phyloP scores from a whole-genome alignment of 2,797 vertebrate genomes.

The Rhinoraja longicauda region DNA sequence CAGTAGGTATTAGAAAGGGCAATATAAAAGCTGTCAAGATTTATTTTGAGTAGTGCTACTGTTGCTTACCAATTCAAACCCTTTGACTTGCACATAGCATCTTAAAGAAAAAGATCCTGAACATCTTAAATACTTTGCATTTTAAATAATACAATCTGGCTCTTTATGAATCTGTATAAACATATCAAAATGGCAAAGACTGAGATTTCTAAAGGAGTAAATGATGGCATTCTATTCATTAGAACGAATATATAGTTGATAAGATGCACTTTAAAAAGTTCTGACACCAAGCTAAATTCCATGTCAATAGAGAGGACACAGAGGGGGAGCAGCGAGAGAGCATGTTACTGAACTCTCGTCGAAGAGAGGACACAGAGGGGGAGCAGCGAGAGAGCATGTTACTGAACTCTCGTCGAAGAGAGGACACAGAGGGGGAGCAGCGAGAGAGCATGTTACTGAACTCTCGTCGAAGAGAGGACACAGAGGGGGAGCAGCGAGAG shows the following conservation, averaged over 20 bases:
- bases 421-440: no score
- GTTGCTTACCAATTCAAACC: not conserved
- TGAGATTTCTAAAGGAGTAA: not conserved
- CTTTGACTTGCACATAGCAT: not conserved
- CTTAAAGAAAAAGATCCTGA: not conserved
- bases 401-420: no score
- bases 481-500: no score
- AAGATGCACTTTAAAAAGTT: not conserved
- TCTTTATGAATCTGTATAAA: not conserved
- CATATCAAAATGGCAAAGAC: not conserved
- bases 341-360: no score
- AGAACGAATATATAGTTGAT: not conserved
- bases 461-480: no score
- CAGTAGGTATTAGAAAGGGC: not conserved
- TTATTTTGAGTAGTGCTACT: not conserved
- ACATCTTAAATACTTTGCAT: not conserved
- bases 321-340: no score
- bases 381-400: no score
- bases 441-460: no score
- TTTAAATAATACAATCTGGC: constrained; percentile 5
- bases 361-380: no score
- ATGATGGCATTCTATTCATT: not conserved
- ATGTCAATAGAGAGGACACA: no score
- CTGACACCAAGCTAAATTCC: not conserved
- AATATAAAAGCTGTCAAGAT: no score